phyloP scores from a whole-genome alignment of 2,113 vertebrate species.

The Pungitius pungitius region DNA sequence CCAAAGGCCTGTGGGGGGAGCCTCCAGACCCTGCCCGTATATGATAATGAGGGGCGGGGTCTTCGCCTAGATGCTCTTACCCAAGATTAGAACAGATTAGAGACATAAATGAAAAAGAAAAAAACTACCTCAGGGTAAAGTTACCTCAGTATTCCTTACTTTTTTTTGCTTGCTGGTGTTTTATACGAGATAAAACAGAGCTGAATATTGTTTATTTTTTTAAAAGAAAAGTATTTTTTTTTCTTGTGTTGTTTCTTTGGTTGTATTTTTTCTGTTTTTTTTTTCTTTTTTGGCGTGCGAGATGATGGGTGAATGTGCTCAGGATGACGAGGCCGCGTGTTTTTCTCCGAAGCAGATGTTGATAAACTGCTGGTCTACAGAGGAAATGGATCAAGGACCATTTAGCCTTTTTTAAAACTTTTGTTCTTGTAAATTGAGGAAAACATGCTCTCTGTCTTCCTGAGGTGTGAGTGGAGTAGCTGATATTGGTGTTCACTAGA shows the following conservation, averaged over 20 bases:
- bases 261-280: conserved; percentile 78
- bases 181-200: conserved; percentile 76
- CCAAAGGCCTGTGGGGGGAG: conserved; percentile 76
- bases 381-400: conserved; percentile 38
- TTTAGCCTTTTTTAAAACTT: conserved; percentile 46
- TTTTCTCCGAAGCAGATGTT: conserved; percentile 29
- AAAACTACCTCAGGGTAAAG: conserved; percentile 94
- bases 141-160: conserved; percentile 93
- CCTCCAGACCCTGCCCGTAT: conserved; percentile 68
- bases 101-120: conserved; percentile 77
- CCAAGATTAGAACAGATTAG: conserved; percentile 82
- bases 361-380: conserved; percentile 33
- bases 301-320: conserved; percentile 80
- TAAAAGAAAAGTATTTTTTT: conserved; percentile 83
- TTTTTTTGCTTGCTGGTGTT: conserved; percentile 83
- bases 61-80: conserved; percentile 67
- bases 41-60: conserved; percentile 70
- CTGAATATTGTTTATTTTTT: conserved; percentile 99
- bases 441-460: conserved; percentile 59
- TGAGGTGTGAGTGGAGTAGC: conserved; percentile 65
- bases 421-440: conserved; percentile 4
- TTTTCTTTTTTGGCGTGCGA: conserved; percentile 57
- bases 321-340: conserved; percentile 70
- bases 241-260: conserved; percentile 80
- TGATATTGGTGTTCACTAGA: conserved; percentile 49